Base-by-base conservation (phyloP, 2,888 invertebrate species). In the Pantelozetes paolii region DNA sequence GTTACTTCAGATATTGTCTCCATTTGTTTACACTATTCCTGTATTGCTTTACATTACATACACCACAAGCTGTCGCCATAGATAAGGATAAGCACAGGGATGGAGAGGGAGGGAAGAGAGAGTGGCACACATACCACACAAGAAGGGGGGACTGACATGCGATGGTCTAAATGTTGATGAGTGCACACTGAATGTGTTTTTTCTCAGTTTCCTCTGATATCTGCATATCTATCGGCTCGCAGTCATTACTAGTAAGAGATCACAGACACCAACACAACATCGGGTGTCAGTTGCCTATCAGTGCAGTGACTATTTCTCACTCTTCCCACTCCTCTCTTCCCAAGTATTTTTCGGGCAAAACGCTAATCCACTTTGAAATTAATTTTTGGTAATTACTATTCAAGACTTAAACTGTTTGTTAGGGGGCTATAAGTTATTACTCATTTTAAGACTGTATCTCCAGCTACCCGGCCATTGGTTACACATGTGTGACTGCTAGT, bases 321-420 rank as follows among this genome's bases (percentile, higher is more conserved):
- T 64, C 64, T 64, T 64, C 64, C 64, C 64, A 64, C 40, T 40
- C 20, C 13, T 30, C 15, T 36, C 18, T 59, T 18, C 18, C n/a
- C 28, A 15, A 57, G 2, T 28, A 57, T 57, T 54, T 54, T 57
- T 57, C 48, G 28, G 15, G 57, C 15, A 13, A 64, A 64, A 36
- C 64, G 32, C 6, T 64, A 64, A 64, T 64, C 64, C 64, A 64
- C 64, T 64, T 64, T 64, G 36, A 64, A 64, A 64, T 64, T 64
- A 64, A 64, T 64, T 57, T 57, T 32, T 64, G 36, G 40, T 64
- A 64, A 64, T 64, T 64, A 36, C 36, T 28, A 28, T 64, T 64
- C 64, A 64, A 64, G 64, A 28, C 40, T 40, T 40, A 40, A 57
- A 28, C n/a, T 30, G 64, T 64, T 36, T 64, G 36, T 40, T 40